Conservation (phyloP, 2,888 invertebrate genomes). For the Tipula vernalis region DNA sequence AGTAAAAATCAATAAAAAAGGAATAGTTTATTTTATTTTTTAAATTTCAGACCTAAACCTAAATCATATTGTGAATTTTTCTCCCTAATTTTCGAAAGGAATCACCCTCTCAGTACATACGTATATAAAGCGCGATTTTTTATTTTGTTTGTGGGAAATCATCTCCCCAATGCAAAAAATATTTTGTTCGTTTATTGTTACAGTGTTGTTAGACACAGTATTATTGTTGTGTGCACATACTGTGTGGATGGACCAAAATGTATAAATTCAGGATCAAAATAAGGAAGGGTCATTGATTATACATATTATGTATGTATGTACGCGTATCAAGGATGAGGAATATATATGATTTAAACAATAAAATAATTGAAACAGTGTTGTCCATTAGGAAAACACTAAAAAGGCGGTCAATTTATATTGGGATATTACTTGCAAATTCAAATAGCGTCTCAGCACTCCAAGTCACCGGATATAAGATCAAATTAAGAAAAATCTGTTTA, state of each 20-base stretch:
- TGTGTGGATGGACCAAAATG: not conserved
- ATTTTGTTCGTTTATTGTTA: not conserved
- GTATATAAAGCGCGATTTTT: not conserved
- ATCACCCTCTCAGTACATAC: not conserved
- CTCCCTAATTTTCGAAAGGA: constrained; percentile 4
- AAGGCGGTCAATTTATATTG: not conserved
- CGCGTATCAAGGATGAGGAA: not conserved
- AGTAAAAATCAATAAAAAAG: constrained; percentile 4
- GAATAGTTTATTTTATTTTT: not conserved
- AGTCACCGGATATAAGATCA: not conserved
- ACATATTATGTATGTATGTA: not conserved
- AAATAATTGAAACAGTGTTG: not conserved
- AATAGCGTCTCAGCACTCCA: not conserved
- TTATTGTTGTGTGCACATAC: not conserved
- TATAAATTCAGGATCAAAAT: not conserved
- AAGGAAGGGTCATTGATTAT: not conserved
- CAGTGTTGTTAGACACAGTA: not conserved
- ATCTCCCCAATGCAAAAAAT: not conserved
- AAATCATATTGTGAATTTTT: not conserved
- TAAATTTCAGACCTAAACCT: not conserved
- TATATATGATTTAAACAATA: not conserved
- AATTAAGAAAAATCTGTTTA: not conserved
- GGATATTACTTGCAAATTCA: not conserved
- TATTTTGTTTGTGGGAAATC: not conserved
- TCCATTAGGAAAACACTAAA: not conserved